A percentile compares a stretch with the other conserved stretches of the same genome.
Conservation (phyloP, 2,888 invertebrate species). For the Eupsilia transversa region DNA sequence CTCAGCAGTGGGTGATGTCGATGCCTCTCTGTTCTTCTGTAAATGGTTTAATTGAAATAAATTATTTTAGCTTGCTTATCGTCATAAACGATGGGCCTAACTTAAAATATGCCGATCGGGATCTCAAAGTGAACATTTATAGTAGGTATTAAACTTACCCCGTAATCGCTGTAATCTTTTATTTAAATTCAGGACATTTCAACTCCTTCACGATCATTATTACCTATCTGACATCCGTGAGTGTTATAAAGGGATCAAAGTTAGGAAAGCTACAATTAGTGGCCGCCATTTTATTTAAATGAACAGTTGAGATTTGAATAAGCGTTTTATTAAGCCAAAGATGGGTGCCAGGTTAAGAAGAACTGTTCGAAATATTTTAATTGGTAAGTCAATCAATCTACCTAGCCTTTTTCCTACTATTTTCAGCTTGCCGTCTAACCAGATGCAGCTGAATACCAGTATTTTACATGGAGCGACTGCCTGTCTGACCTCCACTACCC, state of each 20-base stretch:
- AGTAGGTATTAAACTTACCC: constrained; percentile 12
- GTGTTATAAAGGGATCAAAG: constrained; percentile 39
- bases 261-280: constrained; percentile 33
- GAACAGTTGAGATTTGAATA: constrained; percentile 7
- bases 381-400: no score
- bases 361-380: no score
- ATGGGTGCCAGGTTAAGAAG: neutral
- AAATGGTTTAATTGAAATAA: no score
- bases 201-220: constrained; percentile 33
- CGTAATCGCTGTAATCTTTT: constrained; percentile 22
- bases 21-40: no score
- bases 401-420: no score
- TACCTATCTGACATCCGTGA: constrained; percentile 33
- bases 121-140: neutral
- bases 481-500: no score
- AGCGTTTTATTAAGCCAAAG: neutral
- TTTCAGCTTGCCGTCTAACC: no score
- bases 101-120: neutral
- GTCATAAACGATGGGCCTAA: neutral
- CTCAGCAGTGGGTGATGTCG: no score
- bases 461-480: no score
- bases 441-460: no score
- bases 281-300: constrained; percentile 28
- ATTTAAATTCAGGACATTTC: constrained; percentile 44
- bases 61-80: no score